Conservation (phyloP, 1,140 invertebrate genomes). For the Formica exsecta region DNA sequence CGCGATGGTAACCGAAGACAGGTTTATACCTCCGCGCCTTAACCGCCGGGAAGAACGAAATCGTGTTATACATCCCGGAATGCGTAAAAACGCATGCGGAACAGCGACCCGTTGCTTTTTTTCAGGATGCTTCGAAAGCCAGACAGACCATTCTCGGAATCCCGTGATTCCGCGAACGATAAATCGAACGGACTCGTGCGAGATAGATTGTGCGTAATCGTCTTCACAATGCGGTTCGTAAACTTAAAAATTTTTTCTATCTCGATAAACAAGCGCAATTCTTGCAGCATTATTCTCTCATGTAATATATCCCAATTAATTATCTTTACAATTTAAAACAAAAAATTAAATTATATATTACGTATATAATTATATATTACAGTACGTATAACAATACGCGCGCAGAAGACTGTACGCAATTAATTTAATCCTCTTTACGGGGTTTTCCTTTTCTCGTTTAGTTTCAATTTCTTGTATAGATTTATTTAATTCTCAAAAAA, state of each 20-base stretch:
- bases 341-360: not conserved
- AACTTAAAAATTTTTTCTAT: not conserved
- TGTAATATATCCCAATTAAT: not conserved
- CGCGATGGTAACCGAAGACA: slow-evolving; percentile 74
- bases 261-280: not conserved
- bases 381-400: not conserved
- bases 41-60: slow-evolving; percentile 59
- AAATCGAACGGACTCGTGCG: slow-evolving; percentile 13
- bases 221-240: not conserved
- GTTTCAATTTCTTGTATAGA: not conserved
- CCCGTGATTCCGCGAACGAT: slow-evolving; percentile 18
- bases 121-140: slow-evolving; percentile 3
- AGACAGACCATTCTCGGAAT: slow-evolving; percentile 22
- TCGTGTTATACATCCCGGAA: slow-evolving; percentile 37
- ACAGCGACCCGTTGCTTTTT: slow-evolving; percentile 11
- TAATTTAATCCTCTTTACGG: not conserved
- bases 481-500: not conserved
- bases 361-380: not conserved
- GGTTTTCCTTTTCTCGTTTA: not conserved
- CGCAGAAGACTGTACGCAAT: not conserved
- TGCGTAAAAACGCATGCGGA: slow-evolving; percentile 47
- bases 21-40: slow-evolving; percentile 72
- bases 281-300: not conserved
- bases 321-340: slow-evolving; percentile 4
- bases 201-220: not conserved